A percentile compares a stretch with the other conserved stretches of the same genome.
Evolutionary conservation across 2,888 invertebrate genomes (phyloP).

Genomic region (Dasysyrphus tricinctus): DNA sequence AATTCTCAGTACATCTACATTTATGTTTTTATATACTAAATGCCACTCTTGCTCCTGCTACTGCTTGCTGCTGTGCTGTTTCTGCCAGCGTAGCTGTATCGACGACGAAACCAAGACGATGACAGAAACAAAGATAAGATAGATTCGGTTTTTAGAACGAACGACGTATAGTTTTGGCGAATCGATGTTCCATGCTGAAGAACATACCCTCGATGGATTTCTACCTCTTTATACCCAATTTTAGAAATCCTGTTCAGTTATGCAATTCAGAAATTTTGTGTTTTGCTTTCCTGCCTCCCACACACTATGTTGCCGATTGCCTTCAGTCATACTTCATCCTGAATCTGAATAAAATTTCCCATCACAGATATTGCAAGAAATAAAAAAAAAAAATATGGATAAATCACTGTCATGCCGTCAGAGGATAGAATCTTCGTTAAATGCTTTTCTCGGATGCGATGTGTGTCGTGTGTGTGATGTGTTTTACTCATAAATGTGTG

Average conservation of each 20-base stretch:
- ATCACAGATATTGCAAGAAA: conserved; percentile 23
- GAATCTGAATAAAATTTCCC: conserved; percentile 32
- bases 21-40: not conserved
- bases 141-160: conserved; percentile 39
- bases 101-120: conserved; percentile 20
- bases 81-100: conserved; percentile 9
- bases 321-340: conserved; percentile 27
- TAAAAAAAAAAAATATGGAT: conserved; percentile 35
- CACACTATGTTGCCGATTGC: conserved; percentile 30
- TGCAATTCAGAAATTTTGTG: conserved; percentile 55
- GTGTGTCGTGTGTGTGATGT: not conserved
- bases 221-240: conserved; percentile 36
- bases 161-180: conserved; percentile 35
- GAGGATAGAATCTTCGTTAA: conserved; percentile 44
- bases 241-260: conserved; percentile 53
- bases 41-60: not conserved
- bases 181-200: conserved; percentile 59
- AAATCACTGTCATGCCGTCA: conserved; percentile 53
- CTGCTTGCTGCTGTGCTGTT: not conserved
- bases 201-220: conserved; percentile 47
- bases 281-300: conserved; percentile 35
- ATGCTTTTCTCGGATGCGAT: conserved; percentile 21
- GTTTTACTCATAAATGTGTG: conserved; percentile 30
- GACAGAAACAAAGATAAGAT: conserved; percentile 63
- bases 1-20: conserved; percentile 40